Evolutionary conservation across 2,888 invertebrate species (phyloP), one percentile per base, ranked within the genome.

Genomic region (Arge pagana): DNA sequence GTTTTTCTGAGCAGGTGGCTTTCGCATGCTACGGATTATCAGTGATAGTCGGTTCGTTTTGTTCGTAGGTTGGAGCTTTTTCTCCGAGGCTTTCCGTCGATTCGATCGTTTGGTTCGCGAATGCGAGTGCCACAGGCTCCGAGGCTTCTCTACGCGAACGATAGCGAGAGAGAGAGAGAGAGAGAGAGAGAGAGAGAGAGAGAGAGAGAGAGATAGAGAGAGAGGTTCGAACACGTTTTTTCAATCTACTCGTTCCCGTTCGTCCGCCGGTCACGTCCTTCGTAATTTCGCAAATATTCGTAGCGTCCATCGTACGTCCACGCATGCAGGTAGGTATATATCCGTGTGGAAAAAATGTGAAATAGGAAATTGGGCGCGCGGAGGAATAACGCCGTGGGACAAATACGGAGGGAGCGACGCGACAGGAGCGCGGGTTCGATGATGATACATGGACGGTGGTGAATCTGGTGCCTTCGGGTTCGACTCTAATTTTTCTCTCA

Each of bases 221-320:
- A 11, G 11, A 5, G 33, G 7, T 13, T 7, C 33, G 61, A 66
- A 71, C 72, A 71, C 64, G 71, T 71, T 72, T 71, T 72, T 72
- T 72, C 72, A 70, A 70, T 72, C 66, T 62, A 59, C 63, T 68
- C 68, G 61, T 70, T 70, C 72, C 70, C 71, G 67, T 45, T 23
- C n/a, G 59, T 40, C 54, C 49, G 58, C 18, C 8, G 8, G n/a
- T 26, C 26, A n/a, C n/a, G 45, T 45, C 45, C 45, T 45, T 33
- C 23, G 35, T 45, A 45, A 45, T 45, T 45, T 45, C 45, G 45
- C 45, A 45, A 45, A 45, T 45, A 45, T 45, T 45, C 33, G 33
- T 4, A n/a, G n/a, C n/a, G n/a, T n/a, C n/a, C n/a, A n/a, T 24
- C 7, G 24, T 6, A 13, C 24, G 3, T 18, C 33, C 23, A 33